Evolutionary conservation across 1,140 invertebrate species (phyloP).

Genomic region (Ceratina calcarata): DNA sequence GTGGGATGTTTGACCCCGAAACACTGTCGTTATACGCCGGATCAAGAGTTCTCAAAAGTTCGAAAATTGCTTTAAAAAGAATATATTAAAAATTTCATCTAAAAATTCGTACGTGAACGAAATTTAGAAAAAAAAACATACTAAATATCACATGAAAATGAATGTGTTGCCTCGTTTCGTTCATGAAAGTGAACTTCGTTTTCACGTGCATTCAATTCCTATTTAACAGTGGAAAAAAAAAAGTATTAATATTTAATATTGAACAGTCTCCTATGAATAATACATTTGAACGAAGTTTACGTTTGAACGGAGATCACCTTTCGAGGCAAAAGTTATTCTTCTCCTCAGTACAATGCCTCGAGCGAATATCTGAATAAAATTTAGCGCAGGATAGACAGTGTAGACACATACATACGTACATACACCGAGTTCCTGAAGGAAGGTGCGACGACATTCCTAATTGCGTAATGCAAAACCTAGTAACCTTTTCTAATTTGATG

Average conservation of each 20-base stretch:
- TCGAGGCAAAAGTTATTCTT: not conserved
- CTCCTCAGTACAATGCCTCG: not conserved
- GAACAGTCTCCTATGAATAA: slow-evolving; percentile 2
- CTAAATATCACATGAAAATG: slow-evolving; percentile 1
- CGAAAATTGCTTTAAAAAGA: not conserved
- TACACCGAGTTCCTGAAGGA: slow-evolving; percentile 48
- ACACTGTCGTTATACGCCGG: slow-evolving; percentile 26
- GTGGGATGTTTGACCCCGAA: slow-evolving; percentile 39
- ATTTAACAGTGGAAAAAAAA: not conserved
- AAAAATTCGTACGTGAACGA: not conserved
- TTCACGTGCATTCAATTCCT: slow-evolving; percentile 9
- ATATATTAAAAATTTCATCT: not conserved
- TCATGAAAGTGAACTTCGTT: slow-evolving; percentile 23
- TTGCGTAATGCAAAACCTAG: slow-evolving; percentile 74
- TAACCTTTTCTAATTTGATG: slow-evolving; percentile 75
- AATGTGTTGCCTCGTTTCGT: not conserved
- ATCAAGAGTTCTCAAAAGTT: slow-evolving; percentile 10
- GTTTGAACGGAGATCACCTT: not conserved
- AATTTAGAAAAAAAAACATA: not conserved
- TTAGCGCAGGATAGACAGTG: not conserved
- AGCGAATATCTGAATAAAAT: slow-evolving; percentile 7
- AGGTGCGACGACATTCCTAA: slow-evolving; percentile 51
- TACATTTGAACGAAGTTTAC: not conserved
- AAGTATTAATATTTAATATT: slow-evolving; percentile 7
- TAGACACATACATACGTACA: too few relatives aligned